phyloP scores from a whole-genome alignment of 2,888 invertebrate genomes.

The Thereva unica region DNA sequence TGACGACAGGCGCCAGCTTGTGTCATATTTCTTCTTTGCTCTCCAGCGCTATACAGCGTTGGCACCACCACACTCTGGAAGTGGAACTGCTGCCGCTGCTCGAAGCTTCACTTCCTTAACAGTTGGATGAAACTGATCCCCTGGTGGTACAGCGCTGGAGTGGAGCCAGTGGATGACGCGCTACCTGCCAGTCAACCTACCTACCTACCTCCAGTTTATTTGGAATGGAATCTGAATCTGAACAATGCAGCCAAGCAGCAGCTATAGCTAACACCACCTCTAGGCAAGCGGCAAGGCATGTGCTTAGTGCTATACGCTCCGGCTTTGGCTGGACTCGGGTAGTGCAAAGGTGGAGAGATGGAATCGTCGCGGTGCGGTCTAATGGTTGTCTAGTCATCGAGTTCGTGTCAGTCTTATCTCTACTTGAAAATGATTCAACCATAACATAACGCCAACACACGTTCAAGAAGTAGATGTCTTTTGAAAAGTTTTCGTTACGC shows the following conservation, averaged over 20 bases:
- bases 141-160: no score
- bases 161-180: no score
- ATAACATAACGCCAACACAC: no score
- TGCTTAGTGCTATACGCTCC: constrained; percentile 5
- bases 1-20: constrained; percentile 35
- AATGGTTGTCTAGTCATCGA: constrained; percentile 28
- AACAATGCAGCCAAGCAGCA: no score
- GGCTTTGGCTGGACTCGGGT: neutral
- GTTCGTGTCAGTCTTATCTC: constrained; percentile 2
- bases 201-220: no score
- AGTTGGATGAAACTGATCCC: no score
- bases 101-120: constrained; percentile 10
- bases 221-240: no score
- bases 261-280: neutral
- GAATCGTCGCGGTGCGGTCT: constrained; percentile 18
- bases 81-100: neutral
- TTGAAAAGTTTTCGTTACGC: no score
- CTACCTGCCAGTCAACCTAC: no score
- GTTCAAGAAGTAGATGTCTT: no score
- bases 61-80: neutral
- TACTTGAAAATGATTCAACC: constrained; percentile 5
- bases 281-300: constrained; percentile 10
- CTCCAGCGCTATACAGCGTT: neutral
- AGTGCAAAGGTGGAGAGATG: constrained; percentile 12
- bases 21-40: constrained; percentile 33